Evolutionary conservation across 2,113 vertebrate genomes (phyloP), one percentile per base, ranked within the genome.

Genomic region (Entomyzon cyanotis): DNA sequence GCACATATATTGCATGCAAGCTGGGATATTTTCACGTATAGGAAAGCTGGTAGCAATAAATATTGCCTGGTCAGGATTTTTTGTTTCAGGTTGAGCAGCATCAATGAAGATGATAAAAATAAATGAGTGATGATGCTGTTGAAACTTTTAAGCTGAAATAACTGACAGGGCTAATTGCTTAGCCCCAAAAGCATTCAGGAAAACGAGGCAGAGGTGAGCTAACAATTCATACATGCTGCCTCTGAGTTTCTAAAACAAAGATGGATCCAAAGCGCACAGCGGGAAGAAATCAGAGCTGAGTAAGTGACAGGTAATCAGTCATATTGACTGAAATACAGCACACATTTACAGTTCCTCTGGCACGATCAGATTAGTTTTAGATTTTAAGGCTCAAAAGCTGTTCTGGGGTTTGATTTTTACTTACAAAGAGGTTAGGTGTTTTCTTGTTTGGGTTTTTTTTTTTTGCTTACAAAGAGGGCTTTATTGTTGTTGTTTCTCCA

Each of bases 261-360:
- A 83, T 27, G 55, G 60, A 75, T 91, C 52, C 69, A 76, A 76
- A 95, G 37, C 0, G 0, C 50, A 63, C 11, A 81, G 56, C 0
- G 0, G 27, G 47, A 90, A 81, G 84, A 90, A 90, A 74, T 67
- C 44, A 53, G 33, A 94, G 44, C 42, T 30, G 28, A 90, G 44
- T 63, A 79, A 93, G 37, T 91, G 93, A 93, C 86, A 94, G n/a
- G 73, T 75, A 90, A 94, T 92, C 93, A 92, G 89, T 94, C 80
- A 92, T 87, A 78, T 41, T 92, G 83, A 93, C 91, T 93, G 89
- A 94, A 96, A 92, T 78, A 80, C 64, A 93, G 60, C 64, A 84
- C 42, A 44, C 35, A 71, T 93, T 84, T 90, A 89, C 52, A 71
- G 53, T 71, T 87, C 37, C 47, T 92, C 76, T 78, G 64, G 81